These are phyloP conservation scores for Plutella xylostella DNA, from an alignment of 2,888 invertebrate species.

Conservation along the genomic window DNA sequence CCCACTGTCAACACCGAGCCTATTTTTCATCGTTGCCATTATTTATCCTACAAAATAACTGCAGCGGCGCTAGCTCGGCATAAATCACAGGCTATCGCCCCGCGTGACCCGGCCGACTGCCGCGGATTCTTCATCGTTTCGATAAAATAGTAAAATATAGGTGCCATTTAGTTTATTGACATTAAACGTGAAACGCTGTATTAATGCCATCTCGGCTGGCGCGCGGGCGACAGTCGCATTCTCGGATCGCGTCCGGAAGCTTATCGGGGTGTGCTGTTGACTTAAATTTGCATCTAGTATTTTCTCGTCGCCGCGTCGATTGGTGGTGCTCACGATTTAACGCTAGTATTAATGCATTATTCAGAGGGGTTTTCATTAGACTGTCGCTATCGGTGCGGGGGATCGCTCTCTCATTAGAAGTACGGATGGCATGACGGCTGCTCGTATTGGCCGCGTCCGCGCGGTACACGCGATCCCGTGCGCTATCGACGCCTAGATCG, in stretches of 20 bases:
- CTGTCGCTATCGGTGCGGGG: slow-evolving; percentile 55
- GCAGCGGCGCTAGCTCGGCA: slow-evolving; percentile 20
- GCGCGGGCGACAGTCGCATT: slow-evolving; percentile 30
- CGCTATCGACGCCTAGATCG: not conserved
- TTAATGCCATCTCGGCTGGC: slow-evolving; percentile 32
- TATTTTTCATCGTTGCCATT: slow-evolving; percentile 32
- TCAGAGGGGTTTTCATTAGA: slow-evolving; percentile 67
- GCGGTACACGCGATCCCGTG: slow-evolving; percentile 24
- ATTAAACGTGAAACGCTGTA: slow-evolving; percentile 27
- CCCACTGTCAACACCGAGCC: slow-evolving; percentile 21
- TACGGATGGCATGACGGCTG: slow-evolving; percentile 66
- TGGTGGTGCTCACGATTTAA: slow-evolving; percentile 66
- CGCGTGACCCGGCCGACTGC: slow-evolving; percentile 27
- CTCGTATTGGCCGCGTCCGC: slow-evolving; percentile 44
- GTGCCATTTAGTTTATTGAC: slow-evolving; percentile 31
- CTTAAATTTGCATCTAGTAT: slow-evolving; percentile 64
- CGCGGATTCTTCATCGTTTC: slow-evolving; percentile 28
- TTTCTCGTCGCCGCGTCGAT: slow-evolving; percentile 53
- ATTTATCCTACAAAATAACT: slow-evolving; percentile 21
- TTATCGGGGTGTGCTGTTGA: slow-evolving; percentile 53
- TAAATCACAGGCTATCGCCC: slow-evolving; percentile 32
- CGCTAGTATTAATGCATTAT: slow-evolving; percentile 69
- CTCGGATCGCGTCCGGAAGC: slow-evolving; percentile 47
- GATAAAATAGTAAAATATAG: slow-evolving; percentile 35
- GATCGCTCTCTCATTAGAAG: slow-evolving; percentile 67